These are phyloP conservation scores for Aspidiotus destructor DNA, from an alignment of 2,888 invertebrate genomes.

Conservation along the genomic window DNA sequence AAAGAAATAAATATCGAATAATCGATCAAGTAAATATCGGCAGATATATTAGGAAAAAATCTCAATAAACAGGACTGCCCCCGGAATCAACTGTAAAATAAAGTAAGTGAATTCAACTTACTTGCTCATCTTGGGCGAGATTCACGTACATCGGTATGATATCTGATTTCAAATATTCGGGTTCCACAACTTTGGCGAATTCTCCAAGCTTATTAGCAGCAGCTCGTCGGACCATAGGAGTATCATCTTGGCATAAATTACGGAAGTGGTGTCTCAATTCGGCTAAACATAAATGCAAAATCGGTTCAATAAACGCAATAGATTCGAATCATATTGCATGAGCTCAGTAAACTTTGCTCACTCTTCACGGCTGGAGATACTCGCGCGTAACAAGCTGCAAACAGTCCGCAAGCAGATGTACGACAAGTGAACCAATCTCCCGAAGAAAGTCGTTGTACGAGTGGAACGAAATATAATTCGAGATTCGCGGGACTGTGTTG, in stretches of 20 bases:
- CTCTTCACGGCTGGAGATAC: slow-evolving; percentile 55
- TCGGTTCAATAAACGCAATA: background rate
- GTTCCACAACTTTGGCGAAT: slow-evolving; percentile 92
- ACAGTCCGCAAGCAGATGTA: slow-evolving; percentile 85
- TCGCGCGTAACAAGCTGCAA: slow-evolving; percentile 68
- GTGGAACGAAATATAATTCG: slow-evolving; percentile 90
- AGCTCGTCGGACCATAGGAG: slow-evolving; percentile 98
- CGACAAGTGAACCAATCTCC: slow-evolving; percentile 96
- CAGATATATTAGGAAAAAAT: background rate
- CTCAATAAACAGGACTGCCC: background rate
- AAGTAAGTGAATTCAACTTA: slow-evolving; percentile 41
- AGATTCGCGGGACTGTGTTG: slow-evolving; percentile 88
- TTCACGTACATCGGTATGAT: slow-evolving; percentile 94
- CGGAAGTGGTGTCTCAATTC: slow-evolving; percentile 83
- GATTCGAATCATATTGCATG: background rate
- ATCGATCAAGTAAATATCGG: background rate
- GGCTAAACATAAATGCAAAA: slow-evolving; percentile 41
- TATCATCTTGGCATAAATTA: slow-evolving; percentile 93
- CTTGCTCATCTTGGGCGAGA: slow-evolving; percentile 90
- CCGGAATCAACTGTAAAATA: no score
- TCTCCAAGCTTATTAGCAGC: slow-evolving; percentile 96
- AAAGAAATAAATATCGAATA: background rate
- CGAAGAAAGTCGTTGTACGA: slow-evolving; percentile 80
- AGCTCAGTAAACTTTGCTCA: slow-evolving; percentile 37
- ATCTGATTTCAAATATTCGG: slow-evolving; percentile 91